Percentiles rank a stretch among this genome's conserved stretches.
Evolutionary conservation across 2,113 vertebrate species (phyloP).

Genomic region (Platysternon megacephalum): DNA sequence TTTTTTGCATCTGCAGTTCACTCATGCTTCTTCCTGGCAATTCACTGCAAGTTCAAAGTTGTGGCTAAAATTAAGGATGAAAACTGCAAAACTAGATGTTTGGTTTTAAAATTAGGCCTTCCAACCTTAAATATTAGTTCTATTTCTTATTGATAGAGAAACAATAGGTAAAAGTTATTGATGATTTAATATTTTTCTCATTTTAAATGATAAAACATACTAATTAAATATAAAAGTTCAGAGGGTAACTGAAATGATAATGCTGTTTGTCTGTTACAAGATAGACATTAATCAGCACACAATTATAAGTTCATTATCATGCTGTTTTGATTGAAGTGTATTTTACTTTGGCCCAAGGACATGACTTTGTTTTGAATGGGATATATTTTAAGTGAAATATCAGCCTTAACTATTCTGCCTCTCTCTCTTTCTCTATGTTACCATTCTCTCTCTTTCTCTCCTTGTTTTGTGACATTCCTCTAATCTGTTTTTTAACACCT

Average conservation of each 20-base stretch:
- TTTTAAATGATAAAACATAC: neutral
- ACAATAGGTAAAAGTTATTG: fast-evolving
- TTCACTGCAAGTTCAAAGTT: neutral
- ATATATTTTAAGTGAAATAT: neutral
- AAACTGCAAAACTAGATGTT: fast-evolving
- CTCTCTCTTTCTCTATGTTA: neutral
- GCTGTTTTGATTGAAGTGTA: neutral
- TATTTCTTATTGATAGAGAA: neutral
- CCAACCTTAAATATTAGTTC: neutral
- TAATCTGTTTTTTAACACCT: neutral
- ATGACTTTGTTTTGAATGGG: neutral
- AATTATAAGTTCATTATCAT: neutral
- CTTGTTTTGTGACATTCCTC: neutral
- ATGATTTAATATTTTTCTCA: neutral
- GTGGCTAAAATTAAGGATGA: neutral
- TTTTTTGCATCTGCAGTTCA: neutral
- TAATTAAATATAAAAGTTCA: neutral
- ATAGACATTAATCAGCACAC: neutral
- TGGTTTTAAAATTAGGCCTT: neutral
- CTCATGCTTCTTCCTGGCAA: neutral
- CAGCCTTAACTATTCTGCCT: neutral
- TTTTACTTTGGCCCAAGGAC: neutral
- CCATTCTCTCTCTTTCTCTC: neutral
- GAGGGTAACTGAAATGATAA: neutral
- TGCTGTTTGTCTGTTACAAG: neutral